Base-by-base conservation (phyloP, 2,113 vertebrate genomes). In the Eolophus roseicapilla region DNA sequence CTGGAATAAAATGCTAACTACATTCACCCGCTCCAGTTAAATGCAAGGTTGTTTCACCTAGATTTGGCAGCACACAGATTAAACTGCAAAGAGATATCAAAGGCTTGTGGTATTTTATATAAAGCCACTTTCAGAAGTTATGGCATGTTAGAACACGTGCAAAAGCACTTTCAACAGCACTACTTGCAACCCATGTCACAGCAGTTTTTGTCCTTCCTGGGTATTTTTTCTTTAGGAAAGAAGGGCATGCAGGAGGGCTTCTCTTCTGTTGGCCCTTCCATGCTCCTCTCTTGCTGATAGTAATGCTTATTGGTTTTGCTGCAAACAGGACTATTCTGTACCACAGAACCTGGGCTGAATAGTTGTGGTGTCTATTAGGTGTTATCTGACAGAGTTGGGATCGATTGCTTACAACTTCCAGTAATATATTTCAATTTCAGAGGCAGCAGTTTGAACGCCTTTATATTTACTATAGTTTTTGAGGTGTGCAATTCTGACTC, bases 1-100 rank as follows among this genome's bases (percentile, higher is more conserved):
- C 14, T 88, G 86, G 52, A 92, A 88, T 78, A 24, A 84, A 90
- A 88, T 84, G 69, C 90, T 88, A 86, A 81, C 37, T 75, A 57
- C 15, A 17, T 75, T 93, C 39, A 78, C 73, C n/a, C 13, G 1
- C 43, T 83, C 46, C 69, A 62, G 43, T 60, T 86, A 70, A 96
- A 37, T 23, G 64, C 44, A 57, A 68, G 23, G 27, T 7, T 64
- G 33, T 86, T 90, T 55, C 69, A 86, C 80, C 39, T 50, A 13
- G 17, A 10, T 88, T 81, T 90, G 88, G 52, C 60, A 94, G 37
- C 33, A 18, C 10, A 19, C 37, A 68, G 53, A 18, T 90, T 75
- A 64, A 88, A 86, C 33, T 84, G 68, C 47, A 68, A 62, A 86
- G 73, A 50, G 6, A 9, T 63, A 33, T 28, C 46, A 50, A 63